These are phyloP conservation scores for Muntiacus reevesi DNA, from an alignment of 2,113 vertebrate species.

Conservation along the genomic window DNA sequence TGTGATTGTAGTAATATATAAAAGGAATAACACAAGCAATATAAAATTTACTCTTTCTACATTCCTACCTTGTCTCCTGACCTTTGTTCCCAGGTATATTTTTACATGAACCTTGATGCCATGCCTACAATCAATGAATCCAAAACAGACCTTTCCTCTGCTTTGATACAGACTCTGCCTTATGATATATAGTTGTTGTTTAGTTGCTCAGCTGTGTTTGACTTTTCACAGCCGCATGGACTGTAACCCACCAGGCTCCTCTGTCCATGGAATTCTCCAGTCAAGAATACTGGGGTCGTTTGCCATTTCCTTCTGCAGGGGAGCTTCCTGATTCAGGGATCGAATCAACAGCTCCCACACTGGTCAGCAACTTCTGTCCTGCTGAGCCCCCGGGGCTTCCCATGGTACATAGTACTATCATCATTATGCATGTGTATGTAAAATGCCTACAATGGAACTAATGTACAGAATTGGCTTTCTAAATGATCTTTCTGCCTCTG, in stretches of 20 bases:
- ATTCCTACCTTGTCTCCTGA: not conserved
- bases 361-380: not conserved
- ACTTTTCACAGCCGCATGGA: not conserved
- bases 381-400: not conserved
- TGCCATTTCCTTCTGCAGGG: not conserved
- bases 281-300: not conserved
- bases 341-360: not conserved
- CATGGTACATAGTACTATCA: not conserved
- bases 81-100: not conserved
- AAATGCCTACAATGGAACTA: not conserved
- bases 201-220: not conserved
- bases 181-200: not conserved
- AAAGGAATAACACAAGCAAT: not conserved
- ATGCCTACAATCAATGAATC: not conserved
- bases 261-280: not conserved
- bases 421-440: not conserved
- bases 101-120: not conserved
- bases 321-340: not conserved
- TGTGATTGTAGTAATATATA: not conserved
- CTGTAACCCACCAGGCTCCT: not conserved
- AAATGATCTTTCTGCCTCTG: not conserved
- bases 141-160: not conserved
- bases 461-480: not conserved
- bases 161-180: not conserved
- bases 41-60: not conserved